Percentiles rank a stretch among this genome's conserved stretches.
Conservation (phyloP, 2,113 vertebrate species). For the Solenodon paradoxus region DNA sequence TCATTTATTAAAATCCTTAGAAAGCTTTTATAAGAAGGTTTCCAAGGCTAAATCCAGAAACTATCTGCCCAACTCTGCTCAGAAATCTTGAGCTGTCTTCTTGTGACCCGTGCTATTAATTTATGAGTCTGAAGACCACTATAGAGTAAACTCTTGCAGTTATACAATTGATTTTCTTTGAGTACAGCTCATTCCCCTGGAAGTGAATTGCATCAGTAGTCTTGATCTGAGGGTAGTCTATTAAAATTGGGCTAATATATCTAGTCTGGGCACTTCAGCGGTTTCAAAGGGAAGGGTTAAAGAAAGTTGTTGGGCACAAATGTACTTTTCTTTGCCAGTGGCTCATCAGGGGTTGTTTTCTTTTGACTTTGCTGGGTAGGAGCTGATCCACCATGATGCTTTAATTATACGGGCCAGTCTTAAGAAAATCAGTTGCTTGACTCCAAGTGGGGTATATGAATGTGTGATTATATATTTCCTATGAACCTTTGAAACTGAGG, state of each 20-base stretch:
- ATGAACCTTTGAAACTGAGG: slow-evolving; percentile 34
- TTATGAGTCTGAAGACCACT: not conserved
- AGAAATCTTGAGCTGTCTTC: not conserved
- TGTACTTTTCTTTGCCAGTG: not conserved
- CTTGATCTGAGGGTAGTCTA: not conserved
- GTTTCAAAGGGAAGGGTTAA: not conserved
- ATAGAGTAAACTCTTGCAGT: not conserved
- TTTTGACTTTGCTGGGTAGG: not conserved
- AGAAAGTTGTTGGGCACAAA: not conserved
- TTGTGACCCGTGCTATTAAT: not conserved
- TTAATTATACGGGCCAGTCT: not conserved
- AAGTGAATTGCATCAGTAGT: not conserved
- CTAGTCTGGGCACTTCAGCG: not conserved
- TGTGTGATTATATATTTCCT: not conserved
- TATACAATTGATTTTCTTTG: not conserved
- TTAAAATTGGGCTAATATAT: not conserved
- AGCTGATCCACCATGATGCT: not conserved
- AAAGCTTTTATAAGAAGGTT: not conserved
- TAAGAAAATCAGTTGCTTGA: not conserved
- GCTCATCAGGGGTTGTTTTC: not conserved
- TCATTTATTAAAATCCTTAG: not conserved
- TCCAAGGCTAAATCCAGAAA: not conserved
- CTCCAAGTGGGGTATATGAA: not conserved
- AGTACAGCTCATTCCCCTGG: not conserved
- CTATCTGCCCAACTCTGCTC: not conserved